Evolutionary conservation across 2,113 vertebrate genomes (phyloP), one percentile per base, ranked within the genome.

Genomic region (Numenius arquata): DNA sequence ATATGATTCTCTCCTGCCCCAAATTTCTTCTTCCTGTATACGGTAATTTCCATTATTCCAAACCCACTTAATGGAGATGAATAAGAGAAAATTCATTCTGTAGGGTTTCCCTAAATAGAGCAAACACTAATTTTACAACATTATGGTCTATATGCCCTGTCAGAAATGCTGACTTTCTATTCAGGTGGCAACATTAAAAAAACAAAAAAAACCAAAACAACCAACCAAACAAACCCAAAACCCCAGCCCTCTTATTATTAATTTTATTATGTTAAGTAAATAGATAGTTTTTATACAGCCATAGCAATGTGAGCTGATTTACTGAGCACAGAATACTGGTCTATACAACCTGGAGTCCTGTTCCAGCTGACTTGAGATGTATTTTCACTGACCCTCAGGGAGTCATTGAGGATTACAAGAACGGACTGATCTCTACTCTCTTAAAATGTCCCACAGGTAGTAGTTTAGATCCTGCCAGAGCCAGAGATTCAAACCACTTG

Each of bases 231-330:
- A 20, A 21, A 25, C 29, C 6, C 11, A 29, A n/a, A 38, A 14
- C 3, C 1, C 8, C 4, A 73, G 25, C 1, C 3, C 2, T 32
- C 2, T 5, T 66, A 48, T 34, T 4, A 36, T 71, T 75, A 11
- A n/a, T 86, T 76, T 75, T 61, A 65, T 63, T 36, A 66, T 25
- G 3, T 53, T 71, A 36, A 40, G 10, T 47, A 67, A 38, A 56
- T 36, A 17, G 5, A 3, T 58, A 52, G 7, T 9, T 63, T 68
- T 74, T 52, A 45, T 29, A 41, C 7, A 63, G 13, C 3, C 6
- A 63, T 25, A 41, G 5, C 16, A 40, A 58, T 40, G 5, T 70
- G 0, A 73, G 4, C 12, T 73, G 26, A 53, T 68, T 68, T 68
- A 20, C 25, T 53, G 4, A 29, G 36, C 62, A 18, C 13, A 70